These are phyloP conservation scores for Australoheros facetus DNA, from an alignment of 2,797 vertebrate species.

Conservation along the genomic window DNA sequence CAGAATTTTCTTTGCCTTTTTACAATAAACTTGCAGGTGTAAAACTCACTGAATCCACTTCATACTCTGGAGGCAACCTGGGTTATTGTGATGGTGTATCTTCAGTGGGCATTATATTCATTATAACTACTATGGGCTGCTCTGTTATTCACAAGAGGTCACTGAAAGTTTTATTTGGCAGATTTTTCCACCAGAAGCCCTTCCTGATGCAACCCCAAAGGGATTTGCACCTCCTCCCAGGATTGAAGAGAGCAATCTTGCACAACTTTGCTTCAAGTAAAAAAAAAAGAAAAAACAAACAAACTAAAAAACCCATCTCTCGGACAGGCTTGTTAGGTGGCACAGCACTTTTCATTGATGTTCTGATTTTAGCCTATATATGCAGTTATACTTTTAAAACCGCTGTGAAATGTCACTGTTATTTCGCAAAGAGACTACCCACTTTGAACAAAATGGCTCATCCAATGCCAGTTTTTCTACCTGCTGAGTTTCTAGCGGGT, in stretches of 20 bases:
- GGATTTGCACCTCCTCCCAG: background rate
- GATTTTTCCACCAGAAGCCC: background rate
- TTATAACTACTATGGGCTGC: background rate
- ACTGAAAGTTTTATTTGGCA: background rate
- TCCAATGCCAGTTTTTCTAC: background rate
- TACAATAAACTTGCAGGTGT: too few species aligned
- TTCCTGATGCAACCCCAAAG: background rate
- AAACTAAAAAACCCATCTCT: background rate
- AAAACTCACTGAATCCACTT: background rate
- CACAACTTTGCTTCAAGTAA: background rate
- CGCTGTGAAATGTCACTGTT: background rate
- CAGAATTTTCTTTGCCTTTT: too few species aligned
- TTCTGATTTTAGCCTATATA: background rate
- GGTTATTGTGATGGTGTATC: background rate
- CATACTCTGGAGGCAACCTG: background rate
- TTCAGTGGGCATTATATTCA: background rate
- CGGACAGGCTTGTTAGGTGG: background rate
- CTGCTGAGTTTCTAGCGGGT: conserved; percentile 2
- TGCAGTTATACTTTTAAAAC: background rate
- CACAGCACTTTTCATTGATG: background rate
- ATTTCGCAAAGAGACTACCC: background rate
- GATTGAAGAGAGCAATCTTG: background rate
- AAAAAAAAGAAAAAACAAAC: background rate
- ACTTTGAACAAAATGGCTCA: background rate
- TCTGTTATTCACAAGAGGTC: background rate